Base-by-base conservation (phyloP, 2,888 invertebrate species). In the Timema podura region DNA sequence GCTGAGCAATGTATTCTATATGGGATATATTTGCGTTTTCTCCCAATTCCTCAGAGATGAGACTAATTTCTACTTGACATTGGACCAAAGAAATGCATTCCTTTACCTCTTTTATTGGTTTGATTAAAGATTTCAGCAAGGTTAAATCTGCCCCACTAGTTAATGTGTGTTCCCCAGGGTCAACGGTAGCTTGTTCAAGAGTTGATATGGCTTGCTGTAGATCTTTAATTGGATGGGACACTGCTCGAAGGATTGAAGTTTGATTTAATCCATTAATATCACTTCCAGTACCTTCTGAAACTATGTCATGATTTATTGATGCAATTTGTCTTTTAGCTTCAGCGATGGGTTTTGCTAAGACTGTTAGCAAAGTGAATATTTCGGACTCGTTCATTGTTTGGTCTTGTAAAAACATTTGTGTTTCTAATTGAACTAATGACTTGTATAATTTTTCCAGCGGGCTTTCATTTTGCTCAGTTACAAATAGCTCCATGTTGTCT, bases 321-420 rank as follows among this genome's bases (percentile, higher is more conserved):
- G 69, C 65, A 57, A 65, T 65, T 6, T 45, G 44, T 48, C 46
- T 65, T 1, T 16, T 15, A 9, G 66, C 2, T 65, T 80, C 80
- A 69, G 80, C 78, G 6, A 79, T 71, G 6, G 80, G 77, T 46
- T 72, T 74, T 15, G 77, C 77, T 61, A 82, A 78, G 5, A 77
- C 75, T 73, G 81, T 78, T 9, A 81, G 68, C n/a, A 78, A 78
- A 73, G 81, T 81, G 11, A 86, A 76, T 5, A 79, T 76, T 8
- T 75, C 70, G 30, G 74, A 70, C 70, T 78, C 77, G 13, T 77
- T 74, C 16, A 72, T 68, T 48, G 73, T 30, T 15, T 65, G 57
- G n/a, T 65, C 30, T 30, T 30, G 30, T 30, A 71, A 61, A 6
- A 45, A 16, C 1, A 68, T 47, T 13, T 71, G 68, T 15, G 68